These are phyloP conservation scores for Poecilia gillii DNA, from an alignment of 2,797 vertebrate genomes.

Conservation along the genomic window DNA sequence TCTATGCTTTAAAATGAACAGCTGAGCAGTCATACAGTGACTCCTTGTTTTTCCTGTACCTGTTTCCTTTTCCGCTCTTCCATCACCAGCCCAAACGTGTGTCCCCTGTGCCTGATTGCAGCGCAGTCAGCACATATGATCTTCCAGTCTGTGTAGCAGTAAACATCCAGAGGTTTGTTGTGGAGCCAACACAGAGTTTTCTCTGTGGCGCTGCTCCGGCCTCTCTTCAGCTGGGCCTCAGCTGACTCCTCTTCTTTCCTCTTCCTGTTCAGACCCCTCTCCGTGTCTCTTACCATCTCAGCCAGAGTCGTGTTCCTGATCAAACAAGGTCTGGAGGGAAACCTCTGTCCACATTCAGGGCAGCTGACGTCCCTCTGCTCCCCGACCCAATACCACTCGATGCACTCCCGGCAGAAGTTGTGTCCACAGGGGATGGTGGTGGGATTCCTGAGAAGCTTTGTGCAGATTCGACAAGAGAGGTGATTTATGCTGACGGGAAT, in stretches of 20 bases:
- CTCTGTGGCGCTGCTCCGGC: not conserved
- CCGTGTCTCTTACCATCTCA: conserved; percentile 13
- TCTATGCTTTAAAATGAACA: too few species aligned
- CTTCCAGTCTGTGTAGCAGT: conserved; percentile 56
- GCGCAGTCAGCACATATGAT: conserved; percentile 50
- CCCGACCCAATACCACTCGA: not conserved
- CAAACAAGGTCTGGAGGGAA: conserved; percentile 18
- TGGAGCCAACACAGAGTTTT: conserved; percentile 32
- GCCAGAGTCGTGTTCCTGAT: conserved; percentile 26
- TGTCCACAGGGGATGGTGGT: conserved; percentile 36
- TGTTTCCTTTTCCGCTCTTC: conserved; percentile 46
- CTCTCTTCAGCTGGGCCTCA: not conserved
- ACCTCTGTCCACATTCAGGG: conserved; percentile 21
- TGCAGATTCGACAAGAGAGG: conserved; percentile 40
- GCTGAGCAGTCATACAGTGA: not conserved
- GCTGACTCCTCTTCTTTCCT: not conserved
- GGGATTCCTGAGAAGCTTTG: conserved; percentile 17
- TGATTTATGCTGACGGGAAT: not conserved
- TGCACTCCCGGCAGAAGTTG: conserved; percentile 48
- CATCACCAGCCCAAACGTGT: conserved; percentile 21
- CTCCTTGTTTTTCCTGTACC: conserved; percentile 29
- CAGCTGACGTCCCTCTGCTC: conserved; percentile 14
- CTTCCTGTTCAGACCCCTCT: not conserved
- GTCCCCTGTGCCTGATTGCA: conserved; percentile 42
- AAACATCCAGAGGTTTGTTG: conserved; percentile 26